Conservation (phyloP, 2,888 invertebrate species). For the Diloba caeruleocephala region DNA sequence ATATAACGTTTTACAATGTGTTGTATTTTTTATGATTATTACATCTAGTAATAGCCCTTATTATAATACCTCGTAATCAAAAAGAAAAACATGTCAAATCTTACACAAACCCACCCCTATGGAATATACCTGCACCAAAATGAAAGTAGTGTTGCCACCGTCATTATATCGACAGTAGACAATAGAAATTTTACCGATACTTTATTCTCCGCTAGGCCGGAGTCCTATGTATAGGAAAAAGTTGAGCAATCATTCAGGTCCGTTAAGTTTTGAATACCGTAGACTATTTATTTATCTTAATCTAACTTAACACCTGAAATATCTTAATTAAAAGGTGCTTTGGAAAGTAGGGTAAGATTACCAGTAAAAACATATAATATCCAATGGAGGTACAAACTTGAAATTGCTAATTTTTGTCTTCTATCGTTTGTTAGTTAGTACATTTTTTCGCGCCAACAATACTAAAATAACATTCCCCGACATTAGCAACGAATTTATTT, state of each 20-base stretch:
- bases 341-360: too few species aligned
- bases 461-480: slow-evolving; percentile 11
- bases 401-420: too few species aligned
- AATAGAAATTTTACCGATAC: too few species aligned
- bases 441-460: background rate
- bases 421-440: background rate
- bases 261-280: background rate
- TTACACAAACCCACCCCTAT: slow-evolving; percentile 24
- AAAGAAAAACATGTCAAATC: slow-evolving; percentile 36
- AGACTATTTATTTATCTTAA: background rate
- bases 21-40: too few species aligned
- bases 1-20: background rate
- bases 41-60: slow-evolving; percentile 19
- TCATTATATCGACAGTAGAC: background rate
- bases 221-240: background rate
- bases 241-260: slow-evolving; percentile 8
- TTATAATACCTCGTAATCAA: slow-evolving; percentile 64
- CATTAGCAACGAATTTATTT: slow-evolving; percentile 6
- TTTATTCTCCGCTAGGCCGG: too few species aligned
- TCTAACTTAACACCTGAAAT: background rate
- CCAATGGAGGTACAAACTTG: too few species aligned
- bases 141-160: background rate
- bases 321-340: background rate
- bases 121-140: slow-evolving; percentile 35
- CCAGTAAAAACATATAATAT: too few species aligned